These are phyloP conservation scores for Polypterus bichir DNA, from an alignment of 2,113 vertebrate genomes.

Conservation along the genomic window DNA sequence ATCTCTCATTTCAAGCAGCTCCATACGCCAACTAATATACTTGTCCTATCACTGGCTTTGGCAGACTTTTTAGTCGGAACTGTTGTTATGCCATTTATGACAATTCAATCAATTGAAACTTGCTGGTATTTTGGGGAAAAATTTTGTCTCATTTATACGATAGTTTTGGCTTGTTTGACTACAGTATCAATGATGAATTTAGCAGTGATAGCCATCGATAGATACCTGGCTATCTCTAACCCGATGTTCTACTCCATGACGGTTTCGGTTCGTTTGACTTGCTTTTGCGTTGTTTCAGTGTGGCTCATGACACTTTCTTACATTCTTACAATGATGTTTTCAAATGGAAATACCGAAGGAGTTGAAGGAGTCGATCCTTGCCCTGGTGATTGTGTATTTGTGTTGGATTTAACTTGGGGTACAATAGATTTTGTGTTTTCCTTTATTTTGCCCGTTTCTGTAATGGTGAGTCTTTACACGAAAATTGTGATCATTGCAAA, in stretches of 20 bases:
- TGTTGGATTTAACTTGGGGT: conserved; percentile 1
- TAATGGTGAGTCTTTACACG: conserved; percentile 7
- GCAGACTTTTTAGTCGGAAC: conserved; percentile 7
- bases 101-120: conserved; percentile 1
- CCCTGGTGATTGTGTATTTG: background rate
- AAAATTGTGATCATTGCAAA: conserved; percentile 4
- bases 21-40: conserved; percentile 11
- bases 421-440: background rate
- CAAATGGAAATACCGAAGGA: background rate
- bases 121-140: conserved; percentile 10
- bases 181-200: conserved; percentile 3
- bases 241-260: conserved; percentile 4
- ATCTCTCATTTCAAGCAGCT: conserved; percentile 14
- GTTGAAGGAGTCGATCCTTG: background rate
- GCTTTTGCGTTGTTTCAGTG: background rate
- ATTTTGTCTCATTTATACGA: conserved; percentile 4
- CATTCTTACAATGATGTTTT: background rate
- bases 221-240: conserved; percentile 4
- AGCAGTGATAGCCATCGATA: conserved; percentile 3
- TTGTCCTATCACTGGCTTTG: conserved; percentile 7
- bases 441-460: conserved; percentile 3
- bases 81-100: conserved; percentile 4
- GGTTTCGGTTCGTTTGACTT: background rate
- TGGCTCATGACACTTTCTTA: conserved; percentile 1
- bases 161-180: background rate